A percentile compares a stretch with the other conserved stretches of the same genome.
These are phyloP conservation scores for Homalodisca vitripennis DNA, from an alignment of 1,140 invertebrate species.

Conservation along the genomic window DNA sequence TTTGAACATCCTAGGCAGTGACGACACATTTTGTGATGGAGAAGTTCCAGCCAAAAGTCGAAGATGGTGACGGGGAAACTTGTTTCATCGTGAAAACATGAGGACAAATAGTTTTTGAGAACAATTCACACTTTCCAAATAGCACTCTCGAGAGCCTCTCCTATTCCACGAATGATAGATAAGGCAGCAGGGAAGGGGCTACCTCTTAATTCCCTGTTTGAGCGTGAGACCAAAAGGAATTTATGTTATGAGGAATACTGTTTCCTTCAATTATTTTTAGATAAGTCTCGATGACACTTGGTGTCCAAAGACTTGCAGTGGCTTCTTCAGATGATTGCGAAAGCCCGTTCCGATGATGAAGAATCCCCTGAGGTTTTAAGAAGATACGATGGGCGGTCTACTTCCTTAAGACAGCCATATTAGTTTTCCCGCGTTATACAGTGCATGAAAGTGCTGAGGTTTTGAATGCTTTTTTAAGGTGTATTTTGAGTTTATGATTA, in stretches of 20 bases:
- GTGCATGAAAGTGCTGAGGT: neutral
- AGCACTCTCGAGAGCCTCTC: neutral
- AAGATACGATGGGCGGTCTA: neutral
- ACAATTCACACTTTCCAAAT: neutral
- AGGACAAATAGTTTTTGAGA: neutral
- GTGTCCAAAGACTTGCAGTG: neutral
- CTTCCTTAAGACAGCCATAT: neutral
- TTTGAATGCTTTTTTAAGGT: neutral
- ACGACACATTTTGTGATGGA: slow-evolving; percentile 21
- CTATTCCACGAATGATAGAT: neutral
- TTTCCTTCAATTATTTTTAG: neutral
- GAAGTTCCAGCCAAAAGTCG: neutral
- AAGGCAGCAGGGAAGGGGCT: neutral
- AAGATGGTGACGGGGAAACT: no score
- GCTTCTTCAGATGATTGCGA: neutral
- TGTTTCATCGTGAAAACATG: neutral
- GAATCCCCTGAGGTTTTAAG: neutral
- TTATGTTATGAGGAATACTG: neutral
- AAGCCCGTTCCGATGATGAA: neutral
- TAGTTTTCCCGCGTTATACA: neutral
- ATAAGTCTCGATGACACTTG: neutral
- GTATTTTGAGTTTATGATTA: neutral
- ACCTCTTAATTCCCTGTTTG: neutral
- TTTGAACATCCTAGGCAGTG: neutral
- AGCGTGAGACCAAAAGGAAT: neutral